A percentile compares a stretch with the other conserved stretches of the same genome.
phyloP scores from a whole-genome alignment of 2,113 vertebrate genomes.

The Choloepus hoffmanni region DNA sequence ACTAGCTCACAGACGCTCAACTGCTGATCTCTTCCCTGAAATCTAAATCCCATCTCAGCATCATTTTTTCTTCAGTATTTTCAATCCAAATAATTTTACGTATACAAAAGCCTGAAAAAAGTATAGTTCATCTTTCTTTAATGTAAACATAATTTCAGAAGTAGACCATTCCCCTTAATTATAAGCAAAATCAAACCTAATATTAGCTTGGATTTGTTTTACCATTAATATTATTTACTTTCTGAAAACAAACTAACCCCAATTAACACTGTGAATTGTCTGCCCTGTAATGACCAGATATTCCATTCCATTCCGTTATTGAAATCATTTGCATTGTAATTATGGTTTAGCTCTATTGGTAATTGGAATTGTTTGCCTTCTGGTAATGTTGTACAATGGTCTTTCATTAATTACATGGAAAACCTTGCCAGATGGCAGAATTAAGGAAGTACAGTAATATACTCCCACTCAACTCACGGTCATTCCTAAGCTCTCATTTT shows the following conservation, averaged over 20 bases:
- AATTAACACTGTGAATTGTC: slow-evolving; percentile 83
- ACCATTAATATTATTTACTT: slow-evolving; percentile 85
- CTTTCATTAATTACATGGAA: slow-evolving; percentile 80
- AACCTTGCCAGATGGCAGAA: slow-evolving; percentile 74
- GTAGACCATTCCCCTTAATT: slow-evolving; percentile 47
- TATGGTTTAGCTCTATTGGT: slow-evolving; percentile 79
- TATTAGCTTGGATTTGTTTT: slow-evolving; percentile 83
- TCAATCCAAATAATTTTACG: slow-evolving; percentile 51
- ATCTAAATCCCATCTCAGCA: not conserved
- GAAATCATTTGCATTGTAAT: slow-evolving; percentile 86
- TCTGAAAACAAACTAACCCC: slow-evolving; percentile 80
- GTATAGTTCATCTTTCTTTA: slow-evolving; percentile 29
- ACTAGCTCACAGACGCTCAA: not conserved
- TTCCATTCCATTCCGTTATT: slow-evolving; percentile 83
- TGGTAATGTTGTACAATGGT: slow-evolving; percentile 75
- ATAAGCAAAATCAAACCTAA: slow-evolving; percentile 79
- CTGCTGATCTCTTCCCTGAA: not conserved
- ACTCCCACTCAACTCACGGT: not conserved
- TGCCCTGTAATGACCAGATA: slow-evolving; percentile 83
- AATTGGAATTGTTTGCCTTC: slow-evolving; percentile 84
- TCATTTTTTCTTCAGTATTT: not conserved
- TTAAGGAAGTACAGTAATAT: slow-evolving; percentile 50
- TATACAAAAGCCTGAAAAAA: not conserved
- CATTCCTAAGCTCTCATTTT: slow-evolving; percentile 42
- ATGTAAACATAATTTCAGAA: slow-evolving; percentile 67